Evolutionary conservation across 1,140 invertebrate genomes (phyloP).

Genomic region (Caenorhabditis elegans): DNA sequence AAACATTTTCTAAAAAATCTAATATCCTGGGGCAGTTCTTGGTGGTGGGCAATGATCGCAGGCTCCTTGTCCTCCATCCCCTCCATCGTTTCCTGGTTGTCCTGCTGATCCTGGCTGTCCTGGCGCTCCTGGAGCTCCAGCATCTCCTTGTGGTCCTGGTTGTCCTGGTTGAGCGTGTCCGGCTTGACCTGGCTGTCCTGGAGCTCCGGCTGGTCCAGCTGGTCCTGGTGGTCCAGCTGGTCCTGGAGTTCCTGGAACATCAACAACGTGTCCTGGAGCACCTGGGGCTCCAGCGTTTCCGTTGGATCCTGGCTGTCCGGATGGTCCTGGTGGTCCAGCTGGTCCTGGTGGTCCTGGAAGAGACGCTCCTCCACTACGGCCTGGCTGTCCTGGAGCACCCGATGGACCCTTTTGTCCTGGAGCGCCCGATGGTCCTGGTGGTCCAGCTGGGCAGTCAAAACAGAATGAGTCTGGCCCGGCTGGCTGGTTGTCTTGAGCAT

Average conservation of each 20-base stretch:
- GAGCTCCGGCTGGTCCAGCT: constrained; percentile 47
- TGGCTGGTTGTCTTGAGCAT: constrained; percentile 17
- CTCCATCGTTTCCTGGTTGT: constrained; percentile 13
- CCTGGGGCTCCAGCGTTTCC: constrained; percentile 47
- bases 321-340: constrained; percentile 56
- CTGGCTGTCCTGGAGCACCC: constrained; percentile 37
- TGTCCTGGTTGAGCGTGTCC: constrained; percentile 35
- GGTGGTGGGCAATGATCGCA: not conserved
- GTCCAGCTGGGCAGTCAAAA: constrained; percentile 45
- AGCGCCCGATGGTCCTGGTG: constrained; percentile 39
- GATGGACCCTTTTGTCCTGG: constrained; percentile 39
- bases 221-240: constrained; percentile 55
- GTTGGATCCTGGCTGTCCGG: constrained; percentile 51
- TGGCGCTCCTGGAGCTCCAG: constrained; percentile 34
- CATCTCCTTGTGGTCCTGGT: constrained; percentile 24
- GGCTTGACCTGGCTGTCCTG: constrained; percentile 50
- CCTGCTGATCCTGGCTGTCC: constrained; percentile 26
- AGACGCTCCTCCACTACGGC: constrained; percentile 55
- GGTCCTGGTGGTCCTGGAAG: constrained; percentile 40
- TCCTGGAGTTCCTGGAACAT: constrained; percentile 44
- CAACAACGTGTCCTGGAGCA: constrained; percentile 55
- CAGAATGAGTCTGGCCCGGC: constrained; percentile 25
- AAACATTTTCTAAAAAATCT: not conserved
- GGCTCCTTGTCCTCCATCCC: not conserved
- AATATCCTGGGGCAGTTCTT: not conserved